Conservation (phyloP, 2,797 vertebrate genomes). For the Coendou prehensilis region DNA sequence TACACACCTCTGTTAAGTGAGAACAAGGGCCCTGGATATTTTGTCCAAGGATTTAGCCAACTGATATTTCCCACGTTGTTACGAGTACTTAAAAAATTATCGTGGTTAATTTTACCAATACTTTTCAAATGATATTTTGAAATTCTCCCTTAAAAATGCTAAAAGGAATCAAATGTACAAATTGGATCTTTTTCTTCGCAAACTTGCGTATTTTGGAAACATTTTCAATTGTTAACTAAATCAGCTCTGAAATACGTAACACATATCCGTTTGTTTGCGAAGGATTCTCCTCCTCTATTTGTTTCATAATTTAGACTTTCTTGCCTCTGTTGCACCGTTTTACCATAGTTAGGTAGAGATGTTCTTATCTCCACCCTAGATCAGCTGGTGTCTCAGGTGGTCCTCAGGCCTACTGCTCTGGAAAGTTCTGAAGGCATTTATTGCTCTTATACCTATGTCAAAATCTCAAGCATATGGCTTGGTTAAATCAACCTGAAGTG, state of each 20-base stretch:
- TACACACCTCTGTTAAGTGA: neutral
- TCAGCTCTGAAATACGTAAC: conserved; percentile 16
- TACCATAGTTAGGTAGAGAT: neutral
- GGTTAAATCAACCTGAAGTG: conserved; percentile 26
- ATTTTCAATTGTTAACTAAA: conserved; percentile 35
- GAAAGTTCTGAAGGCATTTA: neutral
- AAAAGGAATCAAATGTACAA: neutral
- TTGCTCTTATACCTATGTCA: neutral
- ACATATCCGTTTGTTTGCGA: neutral
- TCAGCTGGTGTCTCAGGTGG: neutral
- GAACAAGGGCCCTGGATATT: neutral
- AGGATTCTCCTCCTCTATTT: neutral
- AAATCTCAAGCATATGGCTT: neutral
- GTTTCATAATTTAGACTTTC: neutral
- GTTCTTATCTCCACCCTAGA: neutral
- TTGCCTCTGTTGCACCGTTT: neutral
- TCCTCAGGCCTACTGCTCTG: neutral
- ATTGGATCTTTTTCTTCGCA: neutral
- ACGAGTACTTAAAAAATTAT: neutral
- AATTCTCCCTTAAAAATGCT: neutral
- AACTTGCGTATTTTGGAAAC: conserved; percentile 8
- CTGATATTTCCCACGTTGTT: neutral
- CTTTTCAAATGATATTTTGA: conserved; percentile 28
- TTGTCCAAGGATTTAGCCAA: neutral
- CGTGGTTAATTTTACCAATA: conserved; percentile 29